Base-by-base conservation (phyloP, 2,888 invertebrate genomes). In the Oscheius sp. region DNA sequence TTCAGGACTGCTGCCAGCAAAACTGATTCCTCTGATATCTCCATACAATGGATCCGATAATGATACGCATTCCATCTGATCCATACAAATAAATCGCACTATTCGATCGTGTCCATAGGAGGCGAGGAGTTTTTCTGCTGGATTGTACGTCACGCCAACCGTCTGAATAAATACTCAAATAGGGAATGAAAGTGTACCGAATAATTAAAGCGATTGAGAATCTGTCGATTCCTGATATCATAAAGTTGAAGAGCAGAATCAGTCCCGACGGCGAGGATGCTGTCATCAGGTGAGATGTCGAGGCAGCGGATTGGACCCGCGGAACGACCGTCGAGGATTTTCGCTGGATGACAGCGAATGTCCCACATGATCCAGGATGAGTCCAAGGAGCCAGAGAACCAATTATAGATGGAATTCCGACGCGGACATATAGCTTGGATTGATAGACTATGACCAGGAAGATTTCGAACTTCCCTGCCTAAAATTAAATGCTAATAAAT, bases 291-390 rank as follows among this genome's bases (percentile, higher is more conserved):
- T n/a, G 65, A 65, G 36, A 65, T 49, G 44, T 65, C 54, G 32
- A 65, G 28, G n/a, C 65, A 65, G 17, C 56, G 51, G 41, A 65
- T 54, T 38, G 65, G 65, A 17, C 65, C 65, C 12, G 47, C 33
- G 2, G 49, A 47, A 8, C 65, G 5, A 24, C 65, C 65, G 33
- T 51, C 44, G 5, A 65, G 45, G 24, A 65, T 45, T n/a, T 65
- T 65, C 8, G 65, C 65, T 33, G 65, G 65, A 54, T 65, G 65
- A 28, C 54, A 65, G 24, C 65, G 51, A 22, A 51, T 65, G 26
- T 65, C 65, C 65, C 65, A 65, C 56, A 65, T 54, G n/a, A 56
- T 44, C 65, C 65, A 65, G 20, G 65, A 41, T 1, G 65, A 65
- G 24, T 65, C 65, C 9, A 65, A 26, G 20, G 54, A 54, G 20